Evolutionary conservation across 2,888 invertebrate species (phyloP).

Genomic region (Drosophila buzzatii): DNA sequence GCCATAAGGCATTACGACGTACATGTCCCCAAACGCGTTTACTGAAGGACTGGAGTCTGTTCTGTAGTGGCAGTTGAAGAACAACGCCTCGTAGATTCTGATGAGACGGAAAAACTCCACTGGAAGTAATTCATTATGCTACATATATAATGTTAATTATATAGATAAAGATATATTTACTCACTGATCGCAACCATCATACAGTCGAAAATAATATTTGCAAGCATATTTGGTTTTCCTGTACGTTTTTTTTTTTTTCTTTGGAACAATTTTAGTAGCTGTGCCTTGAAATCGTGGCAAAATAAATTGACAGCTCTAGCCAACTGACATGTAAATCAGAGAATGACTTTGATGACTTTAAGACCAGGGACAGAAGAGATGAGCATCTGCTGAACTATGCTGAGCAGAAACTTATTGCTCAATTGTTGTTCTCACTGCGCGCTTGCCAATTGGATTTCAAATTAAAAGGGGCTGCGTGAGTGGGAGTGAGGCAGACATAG

Average conservation of each 20-base stretch:
- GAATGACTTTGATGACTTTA: too few species aligned
- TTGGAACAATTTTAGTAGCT: too few species aligned
- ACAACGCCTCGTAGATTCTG: too few species aligned
- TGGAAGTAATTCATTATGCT: not conserved
- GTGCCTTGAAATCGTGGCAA: not conserved
- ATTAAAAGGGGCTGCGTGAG: not conserved
- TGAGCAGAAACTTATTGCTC: not conserved
- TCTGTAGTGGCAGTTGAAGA: not conserved
- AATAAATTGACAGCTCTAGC: too few species aligned
- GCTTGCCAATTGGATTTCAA: not conserved
- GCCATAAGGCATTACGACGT: accelerated
- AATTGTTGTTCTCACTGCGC: not conserved
- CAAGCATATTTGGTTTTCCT: constrained; percentile 34
- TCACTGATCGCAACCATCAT: not conserved
- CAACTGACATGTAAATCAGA: too few species aligned
- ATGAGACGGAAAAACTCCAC: constrained; percentile 3
- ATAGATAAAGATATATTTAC: not conserved
- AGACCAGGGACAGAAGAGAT: too few species aligned
- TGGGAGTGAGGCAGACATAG: not conserved
- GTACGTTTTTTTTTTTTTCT: not conserved
- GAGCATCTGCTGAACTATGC: too few species aligned
- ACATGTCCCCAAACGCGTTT: too few species aligned
- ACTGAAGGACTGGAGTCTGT: not conserved
- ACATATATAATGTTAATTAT: not conserved
- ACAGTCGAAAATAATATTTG: not conserved